phyloP scores from a whole-genome alignment of 92 coral and sea anemone species.

The Bergia sp. region DNA sequence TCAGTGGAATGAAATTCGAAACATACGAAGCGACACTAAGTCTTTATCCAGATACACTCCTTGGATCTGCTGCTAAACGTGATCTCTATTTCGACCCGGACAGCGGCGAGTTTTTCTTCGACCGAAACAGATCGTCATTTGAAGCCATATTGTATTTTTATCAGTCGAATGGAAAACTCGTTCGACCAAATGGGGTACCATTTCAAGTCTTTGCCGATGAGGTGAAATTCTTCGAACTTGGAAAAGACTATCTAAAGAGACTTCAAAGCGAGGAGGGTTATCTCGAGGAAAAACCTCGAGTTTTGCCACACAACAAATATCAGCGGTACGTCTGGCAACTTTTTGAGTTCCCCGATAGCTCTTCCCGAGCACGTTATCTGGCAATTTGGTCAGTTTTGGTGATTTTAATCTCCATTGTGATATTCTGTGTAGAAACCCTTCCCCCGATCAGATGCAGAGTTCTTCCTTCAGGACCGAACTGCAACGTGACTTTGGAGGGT shows the following conservation, averaged over 20 bases:
- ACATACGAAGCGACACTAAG: slow-evolving; percentile 80
- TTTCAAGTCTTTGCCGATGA: slow-evolving; percentile 86
- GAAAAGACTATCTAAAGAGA: slow-evolving; percentile 68
- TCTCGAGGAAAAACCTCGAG: slow-evolving; percentile 57
- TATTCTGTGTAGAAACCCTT: slow-evolving; percentile 91
- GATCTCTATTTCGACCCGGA: slow-evolving; percentile 77
- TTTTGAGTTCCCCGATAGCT: slow-evolving; percentile 96
- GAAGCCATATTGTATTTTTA: slow-evolving; percentile 95
- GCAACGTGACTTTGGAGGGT: slow-evolving; percentile 37
- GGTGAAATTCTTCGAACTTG: slow-evolving; percentile 87
- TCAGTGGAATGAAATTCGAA: slow-evolving; percentile 95
- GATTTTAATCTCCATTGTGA: slow-evolving; percentile 83
- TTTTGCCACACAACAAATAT: slow-evolving; percentile 70
- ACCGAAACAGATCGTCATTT: slow-evolving; percentile 96
- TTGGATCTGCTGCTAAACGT: slow-evolving; percentile 81
- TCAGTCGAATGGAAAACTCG: slow-evolving; percentile 88
- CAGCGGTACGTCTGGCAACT: slow-evolving; percentile 87
- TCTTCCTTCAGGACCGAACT: slow-evolving; percentile 53
- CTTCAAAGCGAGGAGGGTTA: slow-evolving; percentile 85
- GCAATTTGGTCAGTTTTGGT: slow-evolving; percentile 88
- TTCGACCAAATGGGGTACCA: slow-evolving; percentile 92
- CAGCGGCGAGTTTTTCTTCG: slow-evolving; percentile 89
- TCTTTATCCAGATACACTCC: slow-evolving; percentile 90
- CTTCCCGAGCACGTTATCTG: slow-evolving; percentile 75
- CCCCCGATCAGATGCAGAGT: slow-evolving; percentile 68